Evolutionary conservation across 2,113 vertebrate species (phyloP).

Genomic region (Aphelocoma coerulescens): DNA sequence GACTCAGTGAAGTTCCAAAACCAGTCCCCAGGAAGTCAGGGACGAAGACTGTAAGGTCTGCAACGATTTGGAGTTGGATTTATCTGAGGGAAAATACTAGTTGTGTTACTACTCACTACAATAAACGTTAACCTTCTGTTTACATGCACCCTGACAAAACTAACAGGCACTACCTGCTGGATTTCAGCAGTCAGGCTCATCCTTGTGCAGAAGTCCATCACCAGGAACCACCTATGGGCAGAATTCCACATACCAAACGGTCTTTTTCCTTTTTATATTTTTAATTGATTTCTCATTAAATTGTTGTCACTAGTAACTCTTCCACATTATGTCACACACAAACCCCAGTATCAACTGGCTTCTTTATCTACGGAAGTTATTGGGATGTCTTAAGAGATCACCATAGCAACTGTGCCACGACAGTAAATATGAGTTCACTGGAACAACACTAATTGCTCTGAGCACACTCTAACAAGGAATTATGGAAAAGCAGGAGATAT

Average conservation of each 20-base stretch:
- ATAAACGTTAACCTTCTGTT: background rate
- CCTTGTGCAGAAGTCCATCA: background rate
- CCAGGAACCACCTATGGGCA: background rate
- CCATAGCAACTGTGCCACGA: constrained; percentile 63
- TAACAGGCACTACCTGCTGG: background rate
- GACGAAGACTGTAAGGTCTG: background rate
- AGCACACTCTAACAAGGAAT: background rate
- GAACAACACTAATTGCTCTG: constrained; percentile 28
- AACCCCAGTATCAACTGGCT: background rate
- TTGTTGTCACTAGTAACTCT: background rate
- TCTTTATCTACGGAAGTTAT: constrained; percentile 54
- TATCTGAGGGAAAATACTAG: background rate
- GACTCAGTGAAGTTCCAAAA: background rate
- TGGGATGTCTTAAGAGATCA: constrained; percentile 51
- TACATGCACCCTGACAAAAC: background rate
- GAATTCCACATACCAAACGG: background rate
- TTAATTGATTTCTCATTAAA: background rate
- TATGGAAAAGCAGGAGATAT: background rate
- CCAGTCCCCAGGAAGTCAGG: background rate
- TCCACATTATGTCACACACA: background rate
- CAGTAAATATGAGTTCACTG: constrained; percentile 54
- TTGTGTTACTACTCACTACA: background rate
- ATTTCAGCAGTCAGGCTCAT: background rate
- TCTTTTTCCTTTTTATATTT: background rate
- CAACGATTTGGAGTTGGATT: background rate